Percentiles rank a stretch among this genome's conserved stretches.
Conservation (phyloP, 2,888 invertebrate species). For the Abrostola triplasia region DNA sequence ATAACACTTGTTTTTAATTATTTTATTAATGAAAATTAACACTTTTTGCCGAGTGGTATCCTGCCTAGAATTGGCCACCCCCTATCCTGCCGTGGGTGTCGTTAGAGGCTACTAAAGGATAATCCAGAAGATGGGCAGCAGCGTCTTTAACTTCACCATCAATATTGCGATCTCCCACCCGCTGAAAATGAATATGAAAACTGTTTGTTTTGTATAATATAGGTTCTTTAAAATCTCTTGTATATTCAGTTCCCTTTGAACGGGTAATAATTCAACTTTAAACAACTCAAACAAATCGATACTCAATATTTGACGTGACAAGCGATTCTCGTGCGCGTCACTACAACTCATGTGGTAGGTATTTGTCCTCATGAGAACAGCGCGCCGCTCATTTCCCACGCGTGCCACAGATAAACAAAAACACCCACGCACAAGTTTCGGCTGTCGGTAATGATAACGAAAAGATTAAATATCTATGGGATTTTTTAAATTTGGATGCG, state of each 20-base stretch:
- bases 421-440: constrained; percentile 71
- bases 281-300: constrained; percentile 23
- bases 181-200: too few species aligned
- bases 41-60: too few species aligned
- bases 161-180: too few species aligned
- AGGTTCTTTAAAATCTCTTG: neutral
- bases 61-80: too few species aligned
- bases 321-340: constrained; percentile 29
- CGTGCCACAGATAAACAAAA: constrained; percentile 78
- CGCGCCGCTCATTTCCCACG: constrained; percentile 76
- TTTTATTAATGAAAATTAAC: too few species aligned
- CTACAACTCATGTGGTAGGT: constrained; percentile 47
- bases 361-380: constrained; percentile 69
- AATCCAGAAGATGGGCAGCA: too few species aligned
- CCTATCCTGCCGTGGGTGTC: too few species aligned
- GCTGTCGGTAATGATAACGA: constrained; percentile 75
- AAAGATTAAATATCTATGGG: constrained; percentile 65
- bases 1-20: too few species aligned
- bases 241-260: neutral
- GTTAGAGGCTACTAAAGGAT: too few species aligned
- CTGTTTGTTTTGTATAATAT: too few species aligned
- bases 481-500: constrained; percentile 27
- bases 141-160: too few species aligned
- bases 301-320: constrained; percentile 22
- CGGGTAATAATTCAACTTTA: neutral